A percentile compares a stretch with the other conserved stretches of the same genome.
phyloP scores from a whole-genome alignment of 2,113 vertebrate species.

The Phaetusa simplex region DNA sequence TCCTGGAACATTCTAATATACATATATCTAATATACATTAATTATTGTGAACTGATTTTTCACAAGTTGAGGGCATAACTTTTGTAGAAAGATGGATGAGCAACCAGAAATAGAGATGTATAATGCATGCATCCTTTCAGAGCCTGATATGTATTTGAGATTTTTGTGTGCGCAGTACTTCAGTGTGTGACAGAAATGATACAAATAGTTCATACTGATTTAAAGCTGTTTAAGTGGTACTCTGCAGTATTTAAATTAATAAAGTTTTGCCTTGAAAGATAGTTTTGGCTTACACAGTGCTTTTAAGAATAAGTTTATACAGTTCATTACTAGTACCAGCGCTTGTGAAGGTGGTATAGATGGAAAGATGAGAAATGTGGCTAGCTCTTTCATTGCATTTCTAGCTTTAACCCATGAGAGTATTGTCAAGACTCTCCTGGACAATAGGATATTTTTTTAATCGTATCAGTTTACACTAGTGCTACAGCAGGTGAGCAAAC shows the following conservation, averaged over 20 bases:
- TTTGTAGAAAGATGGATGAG: background rate
- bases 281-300: background rate
- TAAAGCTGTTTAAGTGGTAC: background rate
- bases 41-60: background rate
- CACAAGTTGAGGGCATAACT: background rate
- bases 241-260: background rate
- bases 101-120: background rate
- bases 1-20: background rate
- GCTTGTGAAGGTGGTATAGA: background rate
- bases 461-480: conserved; percentile 3
- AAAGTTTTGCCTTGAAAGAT: background rate
- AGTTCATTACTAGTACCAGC: background rate
- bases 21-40: too few species aligned
- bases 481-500: conserved; percentile 60
- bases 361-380: background rate
- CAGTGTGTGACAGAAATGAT: background rate
- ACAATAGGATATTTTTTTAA: conserved; percentile 36
- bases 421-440: background rate
- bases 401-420: background rate
- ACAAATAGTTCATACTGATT: background rate
- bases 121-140: background rate
- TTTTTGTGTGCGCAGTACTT: background rate
- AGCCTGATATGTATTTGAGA: background rate
- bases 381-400: conserved; percentile 24
- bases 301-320: background rate